Base-by-base conservation (phyloP, 2,888 invertebrate genomes). In the Listrodromus nycthemerus region DNA sequence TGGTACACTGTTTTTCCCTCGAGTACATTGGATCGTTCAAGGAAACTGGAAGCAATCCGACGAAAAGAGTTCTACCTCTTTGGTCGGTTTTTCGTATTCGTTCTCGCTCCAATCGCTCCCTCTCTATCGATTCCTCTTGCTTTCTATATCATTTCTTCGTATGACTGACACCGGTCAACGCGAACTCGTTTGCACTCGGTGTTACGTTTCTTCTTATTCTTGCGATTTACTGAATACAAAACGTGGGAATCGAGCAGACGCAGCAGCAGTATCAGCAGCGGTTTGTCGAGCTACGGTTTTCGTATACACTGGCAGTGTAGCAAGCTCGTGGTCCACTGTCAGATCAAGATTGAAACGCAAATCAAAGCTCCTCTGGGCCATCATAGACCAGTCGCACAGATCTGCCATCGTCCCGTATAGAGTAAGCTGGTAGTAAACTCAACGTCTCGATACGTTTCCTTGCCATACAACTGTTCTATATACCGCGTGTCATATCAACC, bases 301-400 rank as follows among this genome's bases (percentile, higher is more conserved):
- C 79, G 71, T 79, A 79, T 66, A 71, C 63, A 66, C 63, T 79
- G n/a, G 55, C n/a, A 27, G 52, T n/a, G 30, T 55, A 74, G 30
- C 30, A 19, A 63, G 27, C 73, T 48, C 33, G 61, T 73, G 58
- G 66, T 16, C 21, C 52, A 55, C 41, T 52, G 45, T 27, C 65
- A 21, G 52, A 71, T 55, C 63, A 66, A 55, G 71, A 79, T 79
- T 79, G 79, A 73, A 71, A 71, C 63, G 65, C 71, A 71, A 79
- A 79, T 79, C 79, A 71, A 71, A 79, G 63, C 27, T 45, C 33
- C 45, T 48, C 7, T 69, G 61, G 41, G 33, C 19, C 27, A 21
- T 21, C 55, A 5, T 27, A 24, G 16, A 45, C 61, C 16, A 37
- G 6, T 24, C 7, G 55, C 37, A 7, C 21, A 45, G 52, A 37